A percentile compares a stretch with the other conserved stretches of the same genome.
Conservation (phyloP, 2,888 invertebrate species). For the Drosophila nr. perissopoda region DNA sequence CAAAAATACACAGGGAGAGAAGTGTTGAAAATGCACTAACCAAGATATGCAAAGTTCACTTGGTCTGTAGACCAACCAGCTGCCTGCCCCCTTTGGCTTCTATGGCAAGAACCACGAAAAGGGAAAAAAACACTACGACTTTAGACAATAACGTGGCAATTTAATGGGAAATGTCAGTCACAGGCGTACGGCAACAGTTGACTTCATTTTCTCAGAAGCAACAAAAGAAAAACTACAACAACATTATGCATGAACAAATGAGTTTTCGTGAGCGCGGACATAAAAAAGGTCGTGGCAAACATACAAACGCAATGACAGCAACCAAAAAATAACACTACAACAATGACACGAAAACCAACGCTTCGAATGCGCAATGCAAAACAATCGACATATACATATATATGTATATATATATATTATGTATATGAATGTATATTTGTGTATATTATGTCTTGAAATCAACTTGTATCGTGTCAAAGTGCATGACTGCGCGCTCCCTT, state of each 20-base stretch:
- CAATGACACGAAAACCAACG: constrained; percentile 34
- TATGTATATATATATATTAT: background rate
- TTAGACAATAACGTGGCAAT: constrained; percentile 78
- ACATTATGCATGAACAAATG: constrained; percentile 69
- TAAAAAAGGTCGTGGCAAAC: constrained; percentile 64
- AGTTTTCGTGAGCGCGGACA: constrained; percentile 63
- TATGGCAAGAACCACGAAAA: constrained; percentile 54
- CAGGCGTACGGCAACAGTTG: constrained; percentile 63
- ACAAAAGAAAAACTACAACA: constrained; percentile 64
- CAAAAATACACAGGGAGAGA: constrained; percentile 24
- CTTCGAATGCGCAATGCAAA: constrained; percentile 53
- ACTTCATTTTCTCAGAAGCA: constrained; percentile 79
- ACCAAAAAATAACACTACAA: constrained; percentile 22
- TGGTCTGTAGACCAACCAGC: constrained; percentile 4
- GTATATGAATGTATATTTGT: background rate
- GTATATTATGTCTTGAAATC: constrained; percentile 15
- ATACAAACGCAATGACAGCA: constrained; percentile 64
- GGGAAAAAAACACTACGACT: constrained; percentile 20
- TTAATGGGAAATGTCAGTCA: constrained; percentile 82
- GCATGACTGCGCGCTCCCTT: constrained; percentile 44
- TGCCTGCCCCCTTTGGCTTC: background rate
- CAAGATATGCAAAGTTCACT: constrained; percentile 65
- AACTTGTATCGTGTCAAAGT: constrained; percentile 55
- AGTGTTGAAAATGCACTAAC: constrained; percentile 69
- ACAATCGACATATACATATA: constrained; percentile 49